Base-by-base conservation (phyloP, 2,888 invertebrate genomes). In the Tyria jacobaeae region DNA sequence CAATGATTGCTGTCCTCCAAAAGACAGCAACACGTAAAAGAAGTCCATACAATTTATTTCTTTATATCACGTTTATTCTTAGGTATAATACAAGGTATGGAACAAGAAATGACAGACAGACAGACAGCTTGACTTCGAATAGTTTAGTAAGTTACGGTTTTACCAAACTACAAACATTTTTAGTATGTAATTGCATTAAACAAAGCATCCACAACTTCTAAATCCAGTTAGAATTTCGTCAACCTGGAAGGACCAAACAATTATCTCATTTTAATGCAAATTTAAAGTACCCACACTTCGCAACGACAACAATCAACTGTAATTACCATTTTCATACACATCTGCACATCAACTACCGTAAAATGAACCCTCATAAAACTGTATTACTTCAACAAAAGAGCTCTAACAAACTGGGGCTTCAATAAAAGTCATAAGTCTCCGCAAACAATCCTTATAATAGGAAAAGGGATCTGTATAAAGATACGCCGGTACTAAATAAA, bases 211-310 rank as follows among this genome's bases (percentile, higher is more conserved):
- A 44, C 7, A 21, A 17, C 15, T 31, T 15, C 41, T 21, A 4
- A 17, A 55, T 44, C 31, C n/a, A n/a, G n/a, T 21, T 31, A 14
- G 31, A 37, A 61, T 62, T n/a, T 66, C 74, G 37, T 67, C 66
- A 74, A 68, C 62, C 49, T 59, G 51, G 55, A 74, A 73, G 85
- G 80, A 88, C 85, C 84, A 84, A 88, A 85, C 90, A 91, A 91
- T 91, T 87, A 92, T 89, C 83, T 80, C 84, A 78, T 87, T 89
- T 77, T 85, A 80, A 92, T 91, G 91, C 90, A 90, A 92, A 92
- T 91, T 83, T 86, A 85, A 87, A 88, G 83, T 79, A 75, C 82
- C 69, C 75, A 78, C 82, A 84, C 79, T 80, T 68, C 75, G 68
- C 70, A 71, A 80, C 75, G 80, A 64, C 79, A 81, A 89, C 85